phyloP scores from a whole-genome alignment of 1,140 invertebrate species.

The Zeugodacus cucurbitae region DNA sequence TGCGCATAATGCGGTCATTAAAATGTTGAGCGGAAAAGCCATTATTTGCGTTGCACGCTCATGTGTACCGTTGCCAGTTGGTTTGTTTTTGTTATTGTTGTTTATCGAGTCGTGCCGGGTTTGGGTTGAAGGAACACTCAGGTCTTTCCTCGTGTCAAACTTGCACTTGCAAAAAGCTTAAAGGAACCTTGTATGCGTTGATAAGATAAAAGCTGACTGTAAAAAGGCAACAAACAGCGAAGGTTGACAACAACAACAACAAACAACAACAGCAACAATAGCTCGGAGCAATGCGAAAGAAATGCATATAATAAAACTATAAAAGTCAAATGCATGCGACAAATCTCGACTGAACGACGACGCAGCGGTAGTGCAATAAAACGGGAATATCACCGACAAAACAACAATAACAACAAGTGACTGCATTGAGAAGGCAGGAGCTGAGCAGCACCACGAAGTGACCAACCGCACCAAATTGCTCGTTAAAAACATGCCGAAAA shows the following conservation, averaged over 20 bases:
- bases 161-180: neutral
- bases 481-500: conserved; percentile 12
- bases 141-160: neutral
- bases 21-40: neutral
- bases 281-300: neutral
- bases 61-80: neutral
- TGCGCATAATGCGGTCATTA: conserved; percentile 17
- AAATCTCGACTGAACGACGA: neutral
- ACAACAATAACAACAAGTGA: neutral
- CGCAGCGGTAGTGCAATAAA: neutral
- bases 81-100: neutral
- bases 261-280: neutral
- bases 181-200: neutral
- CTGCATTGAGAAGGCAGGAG: neutral
- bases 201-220: neutral
- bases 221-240: neutral
- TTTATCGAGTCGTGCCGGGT: neutral
- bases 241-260: neutral
- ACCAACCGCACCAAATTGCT: neutral
- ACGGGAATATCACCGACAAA: neutral
- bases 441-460: neutral
- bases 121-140: neutral
- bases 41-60: neutral
- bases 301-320: conserved; percentile 33
- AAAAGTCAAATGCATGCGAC: conserved; percentile 1